Evolutionary conservation across 2,888 invertebrate species (phyloP), one percentile per base, ranked within the genome.

Genomic region (Vesta saturnalis): DNA sequence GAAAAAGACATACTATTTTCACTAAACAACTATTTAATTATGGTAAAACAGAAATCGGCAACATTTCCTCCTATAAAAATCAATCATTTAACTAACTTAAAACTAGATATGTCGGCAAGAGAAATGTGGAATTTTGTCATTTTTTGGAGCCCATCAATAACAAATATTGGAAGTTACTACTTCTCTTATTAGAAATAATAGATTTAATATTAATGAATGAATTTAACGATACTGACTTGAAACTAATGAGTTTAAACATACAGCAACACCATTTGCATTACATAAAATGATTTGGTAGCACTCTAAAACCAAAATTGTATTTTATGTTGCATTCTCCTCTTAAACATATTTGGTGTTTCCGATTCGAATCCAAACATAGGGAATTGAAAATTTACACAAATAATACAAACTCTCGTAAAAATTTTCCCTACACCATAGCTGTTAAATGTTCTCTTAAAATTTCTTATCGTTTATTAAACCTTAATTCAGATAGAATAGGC

Each of bases 31-130:
- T 18, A n/a, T 56, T 56, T 56, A 56, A 56, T 18, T 35, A 21
- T 23, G 56, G 56, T 1, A 2, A 56, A 56, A 56, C 23, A 30
- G 56, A 56, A 56, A 14, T 56, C n/a, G 56, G 56, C 1, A 56
- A 56, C 16, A 56, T 56, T 23, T 56, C 56, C 56, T 15, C 23
- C 22, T 15, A 56, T 56, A 14, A 21, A 56, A 56, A 14, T 30
- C 4, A 56, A 23, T 22, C 23, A 56, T 56, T 15, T 56, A 1
- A 21, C 10, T 14, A 30, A 30, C 16, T 30, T 15, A 0, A 56
- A 56, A 30, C 30, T 56, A 14, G 23, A 56, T 30, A 56, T 56
- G 56, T 56, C 56, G 14, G 56, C 56, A 4, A 39, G 39, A n/a
- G 39, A 39, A 39, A 39, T 39, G 39, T 39, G 39, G 39, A 39